Conservation (phyloP, 2,888 invertebrate genomes). For the Reticulitermes lucifugus region DNA sequence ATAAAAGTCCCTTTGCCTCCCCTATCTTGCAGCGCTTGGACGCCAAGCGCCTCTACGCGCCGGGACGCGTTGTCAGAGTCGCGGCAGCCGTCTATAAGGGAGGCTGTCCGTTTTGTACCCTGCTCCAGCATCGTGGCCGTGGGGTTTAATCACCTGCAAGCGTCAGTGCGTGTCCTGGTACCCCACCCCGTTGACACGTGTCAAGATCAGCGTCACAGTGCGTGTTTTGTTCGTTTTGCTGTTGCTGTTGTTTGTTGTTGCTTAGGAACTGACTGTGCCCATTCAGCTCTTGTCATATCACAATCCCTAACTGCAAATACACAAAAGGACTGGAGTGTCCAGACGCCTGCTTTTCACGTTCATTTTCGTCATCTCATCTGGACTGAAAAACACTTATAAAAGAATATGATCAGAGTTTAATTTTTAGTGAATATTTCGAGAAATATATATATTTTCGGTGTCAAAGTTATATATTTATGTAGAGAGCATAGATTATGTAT, state of each 20-base stretch:
- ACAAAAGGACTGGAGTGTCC: background rate
- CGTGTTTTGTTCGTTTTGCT: slow-evolving; percentile 5
- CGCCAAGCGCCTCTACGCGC: slow-evolving; percentile 33
- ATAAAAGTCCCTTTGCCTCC: background rate
- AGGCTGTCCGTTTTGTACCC: slow-evolving; percentile 25
- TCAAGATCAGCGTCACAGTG: slow-evolving; percentile 1
- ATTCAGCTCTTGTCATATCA: background rate
- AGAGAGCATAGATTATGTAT: background rate
- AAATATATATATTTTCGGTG: background rate
- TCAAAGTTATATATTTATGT: background rate
- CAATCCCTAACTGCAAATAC: background rate
- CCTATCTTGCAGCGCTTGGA: background rate
- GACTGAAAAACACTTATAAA: background rate
- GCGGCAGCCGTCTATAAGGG: slow-evolving; percentile 48
- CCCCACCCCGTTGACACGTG: background rate
- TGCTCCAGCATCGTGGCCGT: slow-evolving; percentile 1
- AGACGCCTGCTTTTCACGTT: background rate
- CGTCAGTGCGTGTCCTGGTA: background rate
- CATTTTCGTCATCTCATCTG: background rate
- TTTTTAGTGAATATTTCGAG: background rate
- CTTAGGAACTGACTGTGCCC: background rate
- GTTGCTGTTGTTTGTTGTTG: slow-evolving; percentile 18
- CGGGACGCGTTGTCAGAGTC: slow-evolving; percentile 48
- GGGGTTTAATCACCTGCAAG: background rate
- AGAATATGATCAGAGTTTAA: background rate